Evolutionary conservation across 2,797 vertebrate species (phyloP).

Genomic region (Notolabrus celidotus): DNA sequence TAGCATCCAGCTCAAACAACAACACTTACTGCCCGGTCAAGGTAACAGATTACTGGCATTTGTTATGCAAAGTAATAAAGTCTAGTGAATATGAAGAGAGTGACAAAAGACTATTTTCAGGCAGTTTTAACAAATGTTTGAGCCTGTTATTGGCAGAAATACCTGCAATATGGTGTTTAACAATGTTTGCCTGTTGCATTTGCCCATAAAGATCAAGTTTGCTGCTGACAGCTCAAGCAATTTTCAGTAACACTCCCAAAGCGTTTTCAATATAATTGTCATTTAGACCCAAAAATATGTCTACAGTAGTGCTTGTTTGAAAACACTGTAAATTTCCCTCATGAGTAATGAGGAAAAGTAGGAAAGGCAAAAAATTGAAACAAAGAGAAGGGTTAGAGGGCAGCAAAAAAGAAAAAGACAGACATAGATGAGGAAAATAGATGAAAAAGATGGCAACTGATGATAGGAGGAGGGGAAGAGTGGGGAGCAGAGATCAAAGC

Average conservation of each 20-base stretch:
- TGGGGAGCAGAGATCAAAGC: constrained; percentile 44
- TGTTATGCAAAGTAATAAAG: not conserved
- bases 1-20: too few species aligned
- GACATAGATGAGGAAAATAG: not conserved
- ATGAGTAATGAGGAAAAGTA: not conserved
- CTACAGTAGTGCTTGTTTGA: not conserved
- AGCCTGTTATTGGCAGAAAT: not conserved
- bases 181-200: not conserved
- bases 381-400: not conserved
- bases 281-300: not conserved
- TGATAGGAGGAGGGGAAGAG: not conserved
- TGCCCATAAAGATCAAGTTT: not conserved
- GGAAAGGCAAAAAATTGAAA: not conserved
- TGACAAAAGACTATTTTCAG: not conserved
- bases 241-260: not conserved
- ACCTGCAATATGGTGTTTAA: not conserved
- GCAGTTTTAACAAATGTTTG: not conserved
- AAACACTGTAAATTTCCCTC: not conserved
- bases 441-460: not conserved
- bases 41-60: not conserved
- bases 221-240: not conserved
- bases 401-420: not conserved
- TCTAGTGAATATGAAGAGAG: too few species aligned
- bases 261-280: not conserved
- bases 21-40: not conserved